Evolutionary conservation across 1,140 invertebrate species (phyloP), one percentile per base, ranked within the genome.

Genomic region (Phocides pigmalion): DNA sequence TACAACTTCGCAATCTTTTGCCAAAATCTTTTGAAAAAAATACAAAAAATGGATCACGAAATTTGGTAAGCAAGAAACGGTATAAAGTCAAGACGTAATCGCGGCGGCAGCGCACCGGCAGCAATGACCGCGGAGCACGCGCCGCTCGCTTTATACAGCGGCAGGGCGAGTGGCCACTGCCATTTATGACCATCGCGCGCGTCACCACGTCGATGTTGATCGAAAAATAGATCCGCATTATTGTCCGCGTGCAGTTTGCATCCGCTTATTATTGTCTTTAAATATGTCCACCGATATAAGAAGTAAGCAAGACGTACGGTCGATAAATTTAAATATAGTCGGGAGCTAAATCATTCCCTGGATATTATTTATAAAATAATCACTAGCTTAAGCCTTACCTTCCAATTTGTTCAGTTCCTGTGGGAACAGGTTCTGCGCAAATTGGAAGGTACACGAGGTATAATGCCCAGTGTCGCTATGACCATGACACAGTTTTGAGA

Each of bases 161-260:
- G 42, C 11, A n/a, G n/a, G 15, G 49, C 68, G 49, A 28, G 11
- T 61, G n/a, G 32, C 64, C 65, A 68, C 72, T 74, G 66, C 72
- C 72, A 74, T 71, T 71, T 71, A 74, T 68, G 72, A 68, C 15
- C 68, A 74, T 74, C 68, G 56, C 28, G 39, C n/a, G n/a, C 46
- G 22, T 28, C 28, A 19, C n/a, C 56, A 14, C 37, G 14, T 54
- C 51, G 44, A 49, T 9, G 56, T 28, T 16, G 42, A 35, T 61
- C 56, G 56, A 44, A 61, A 61, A 61, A 61, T 61, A 61, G 56
- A 61, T 47, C 49, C 28, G 46, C 44, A 61, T 59, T 61, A 61
- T 61, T 61, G 42, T 61, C 54, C 32, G 56, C 11, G 11, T 47
- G 42, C 16, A 19, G 32, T 47, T 47, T 47, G 56, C 15, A 22